Evolutionary conservation across 2,113 vertebrate species (phyloP).

Genomic region (Sylvilagus bachmani): DNA sequence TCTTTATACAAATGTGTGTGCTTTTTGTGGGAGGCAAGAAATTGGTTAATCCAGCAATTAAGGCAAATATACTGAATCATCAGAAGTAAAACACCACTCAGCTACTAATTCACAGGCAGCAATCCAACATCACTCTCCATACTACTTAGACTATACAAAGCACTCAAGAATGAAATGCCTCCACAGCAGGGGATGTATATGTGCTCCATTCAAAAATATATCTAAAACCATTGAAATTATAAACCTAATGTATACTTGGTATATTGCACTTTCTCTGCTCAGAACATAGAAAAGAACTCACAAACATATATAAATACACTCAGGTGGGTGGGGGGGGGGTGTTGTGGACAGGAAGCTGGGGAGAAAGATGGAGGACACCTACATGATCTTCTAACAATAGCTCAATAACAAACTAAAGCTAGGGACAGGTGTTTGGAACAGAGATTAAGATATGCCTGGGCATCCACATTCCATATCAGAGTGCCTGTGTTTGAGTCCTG

Average conservation of each 20-base stretch:
- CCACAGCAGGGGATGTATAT: not conserved
- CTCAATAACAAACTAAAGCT: not conserved
- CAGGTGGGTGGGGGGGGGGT: accelerated
- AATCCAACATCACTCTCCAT: slow-evolving; percentile 63
- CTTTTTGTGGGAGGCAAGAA: slow-evolving; percentile 76
- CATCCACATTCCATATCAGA: too few relatives aligned
- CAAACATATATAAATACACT: not conserved
- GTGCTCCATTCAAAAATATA: not conserved
- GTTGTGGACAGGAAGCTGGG: not conserved
- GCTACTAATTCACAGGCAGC: slow-evolving; percentile 78
- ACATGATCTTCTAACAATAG: not conserved
- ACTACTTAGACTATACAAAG: slow-evolving; percentile 8
- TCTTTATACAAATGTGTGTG: slow-evolving; percentile 65
- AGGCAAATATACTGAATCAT: slow-evolving; percentile 82
- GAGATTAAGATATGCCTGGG: too few relatives aligned
- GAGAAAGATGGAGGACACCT: not conserved
- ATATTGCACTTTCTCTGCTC: not conserved
- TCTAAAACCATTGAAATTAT: not conserved
- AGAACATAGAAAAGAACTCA: slow-evolving; percentile 17
- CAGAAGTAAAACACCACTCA: slow-evolving; percentile 84
- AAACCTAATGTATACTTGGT: not conserved
- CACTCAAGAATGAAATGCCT: slow-evolving; percentile 36
- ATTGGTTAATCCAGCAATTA: slow-evolving; percentile 83
- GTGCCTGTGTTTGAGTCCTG: too few relatives aligned
- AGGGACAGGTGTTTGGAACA: too few relatives aligned